A percentile compares a stretch with the other conserved stretches of the same genome.
Evolutionary conservation across 2,888 invertebrate species (phyloP).

Genomic region (Polydrusus cervinus): DNA sequence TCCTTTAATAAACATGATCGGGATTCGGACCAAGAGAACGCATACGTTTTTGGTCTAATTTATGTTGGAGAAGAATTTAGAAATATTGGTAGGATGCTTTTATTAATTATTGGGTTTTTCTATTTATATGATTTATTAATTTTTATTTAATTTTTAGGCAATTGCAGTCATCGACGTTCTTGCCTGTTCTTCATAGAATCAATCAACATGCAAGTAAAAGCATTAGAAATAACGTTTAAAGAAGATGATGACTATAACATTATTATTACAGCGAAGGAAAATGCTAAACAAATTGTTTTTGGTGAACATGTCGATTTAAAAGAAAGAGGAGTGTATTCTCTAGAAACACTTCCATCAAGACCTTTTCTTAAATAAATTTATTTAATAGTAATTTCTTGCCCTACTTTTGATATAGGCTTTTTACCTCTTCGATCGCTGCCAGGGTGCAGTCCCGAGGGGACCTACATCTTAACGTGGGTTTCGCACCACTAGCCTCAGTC

Average conservation of each 20-base stretch:
- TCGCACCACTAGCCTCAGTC: too few relatives aligned
- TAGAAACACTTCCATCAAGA: constrained; percentile 55
- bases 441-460: too few relatives aligned
- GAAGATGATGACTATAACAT: constrained; percentile 66
- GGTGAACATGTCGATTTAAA: constrained; percentile 58
- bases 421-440: too few relatives aligned
- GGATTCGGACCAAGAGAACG: too few relatives aligned
- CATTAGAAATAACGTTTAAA: constrained; percentile 66
- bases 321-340: constrained; percentile 60
- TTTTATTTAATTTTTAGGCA: constrained; percentile 66
- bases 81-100: too few relatives aligned
- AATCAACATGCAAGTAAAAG: constrained; percentile 67
- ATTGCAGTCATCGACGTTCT: constrained; percentile 72
- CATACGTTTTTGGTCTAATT: too few relatives aligned
- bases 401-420: too few relatives aligned
- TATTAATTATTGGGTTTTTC: too few relatives aligned
- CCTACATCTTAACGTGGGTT: too few relatives aligned
- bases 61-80: too few relatives aligned
- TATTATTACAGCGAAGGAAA: constrained; percentile 60
- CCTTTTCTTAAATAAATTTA: constrained; percentile 46
- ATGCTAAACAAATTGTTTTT: constrained; percentile 56
- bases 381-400: neutral
- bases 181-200: constrained; percentile 72
- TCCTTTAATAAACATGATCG: too few relatives aligned
- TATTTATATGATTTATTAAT: too few relatives aligned